Conservation (phyloP, 1,140 invertebrate species). For the Periplaneta americana region DNA sequence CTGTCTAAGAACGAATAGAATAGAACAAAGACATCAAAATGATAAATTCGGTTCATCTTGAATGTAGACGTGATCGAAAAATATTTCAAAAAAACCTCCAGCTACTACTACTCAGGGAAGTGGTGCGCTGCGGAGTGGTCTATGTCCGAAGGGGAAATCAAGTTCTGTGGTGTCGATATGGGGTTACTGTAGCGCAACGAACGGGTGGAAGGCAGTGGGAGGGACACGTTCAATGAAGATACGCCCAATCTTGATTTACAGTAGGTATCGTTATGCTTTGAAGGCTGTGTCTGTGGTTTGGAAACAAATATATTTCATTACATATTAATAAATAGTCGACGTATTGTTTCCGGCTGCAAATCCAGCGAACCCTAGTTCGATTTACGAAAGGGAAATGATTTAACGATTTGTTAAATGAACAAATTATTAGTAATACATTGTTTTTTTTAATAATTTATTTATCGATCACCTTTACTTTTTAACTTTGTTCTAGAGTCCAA, state of each 20-base stretch:
- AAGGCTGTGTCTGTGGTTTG: no score
- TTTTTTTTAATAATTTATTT: no score
- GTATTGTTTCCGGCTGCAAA: no score
- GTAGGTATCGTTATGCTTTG: no score
- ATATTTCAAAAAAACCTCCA: constrained; percentile 33
- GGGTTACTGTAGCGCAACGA: background rate
- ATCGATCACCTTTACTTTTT: no score
- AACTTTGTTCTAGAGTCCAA: no score
- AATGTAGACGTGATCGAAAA: constrained; percentile 38
- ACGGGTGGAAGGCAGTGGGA: background rate
- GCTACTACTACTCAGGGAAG: background rate
- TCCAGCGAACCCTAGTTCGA: no score
- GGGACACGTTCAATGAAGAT: background rate
- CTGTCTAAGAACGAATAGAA: constrained; percentile 8
- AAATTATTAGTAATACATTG: no score
- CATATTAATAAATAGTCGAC: no score
- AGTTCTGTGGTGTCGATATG: background rate
- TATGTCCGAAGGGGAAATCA: background rate
- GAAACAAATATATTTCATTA: no score
- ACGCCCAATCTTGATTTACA: background rate
- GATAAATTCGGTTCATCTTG: constrained; percentile 41
- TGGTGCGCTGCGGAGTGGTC: background rate
- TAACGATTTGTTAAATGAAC: no score
- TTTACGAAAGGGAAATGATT: no score
- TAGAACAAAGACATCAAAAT: constrained; percentile 42